A percentile compares a stretch with the other conserved stretches of the same genome.
These are phyloP conservation scores for Paedocypris micromegethes DNA, from an alignment of 2,797 vertebrate species.

Conservation along the genomic window DNA sequence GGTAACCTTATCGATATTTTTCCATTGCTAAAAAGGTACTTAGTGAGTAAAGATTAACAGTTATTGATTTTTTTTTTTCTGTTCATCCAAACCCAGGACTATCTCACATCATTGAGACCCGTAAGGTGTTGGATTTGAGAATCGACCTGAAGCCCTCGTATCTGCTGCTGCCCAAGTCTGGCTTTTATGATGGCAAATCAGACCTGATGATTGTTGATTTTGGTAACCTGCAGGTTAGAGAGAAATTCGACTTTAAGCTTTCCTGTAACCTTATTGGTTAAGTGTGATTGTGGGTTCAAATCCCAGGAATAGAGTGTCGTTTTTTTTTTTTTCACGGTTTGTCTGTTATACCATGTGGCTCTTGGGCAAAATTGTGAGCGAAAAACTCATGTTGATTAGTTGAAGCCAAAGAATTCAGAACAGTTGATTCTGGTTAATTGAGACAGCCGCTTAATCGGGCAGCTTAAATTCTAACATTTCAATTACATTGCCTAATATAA, in stretches of 20 bases:
- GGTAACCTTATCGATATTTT: conserved; percentile 56
- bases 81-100: conserved; percentile 66
- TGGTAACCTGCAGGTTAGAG: conserved; percentile 80
- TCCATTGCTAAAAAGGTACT: too few relatives aligned
- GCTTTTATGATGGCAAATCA: conserved; percentile 75
- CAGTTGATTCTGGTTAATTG: too few relatives aligned
- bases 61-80: background rate
- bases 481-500: too few relatives aligned
- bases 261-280: background rate
- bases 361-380: too few relatives aligned
- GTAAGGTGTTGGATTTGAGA: conserved; percentile 86
- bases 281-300: too few relatives aligned
- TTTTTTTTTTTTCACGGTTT: too few relatives aligned
- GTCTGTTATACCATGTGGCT: too few relatives aligned
- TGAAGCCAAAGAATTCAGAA: too few relatives aligned
- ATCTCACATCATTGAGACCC: conserved; percentile 87
- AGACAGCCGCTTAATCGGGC: too few relatives aligned
- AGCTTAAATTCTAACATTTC: too few relatives aligned
- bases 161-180: conserved; percentile 80
- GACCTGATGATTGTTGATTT: conserved; percentile 87
- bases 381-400: too few relatives aligned
- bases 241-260: background rate
- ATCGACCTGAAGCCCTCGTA: conserved; percentile 90
- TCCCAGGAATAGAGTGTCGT: too few relatives aligned
- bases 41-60: background rate